Evolutionary conservation across 2,797 vertebrate species (phyloP).

Genomic region (Ptychobarbus kaznakovi): DNA sequence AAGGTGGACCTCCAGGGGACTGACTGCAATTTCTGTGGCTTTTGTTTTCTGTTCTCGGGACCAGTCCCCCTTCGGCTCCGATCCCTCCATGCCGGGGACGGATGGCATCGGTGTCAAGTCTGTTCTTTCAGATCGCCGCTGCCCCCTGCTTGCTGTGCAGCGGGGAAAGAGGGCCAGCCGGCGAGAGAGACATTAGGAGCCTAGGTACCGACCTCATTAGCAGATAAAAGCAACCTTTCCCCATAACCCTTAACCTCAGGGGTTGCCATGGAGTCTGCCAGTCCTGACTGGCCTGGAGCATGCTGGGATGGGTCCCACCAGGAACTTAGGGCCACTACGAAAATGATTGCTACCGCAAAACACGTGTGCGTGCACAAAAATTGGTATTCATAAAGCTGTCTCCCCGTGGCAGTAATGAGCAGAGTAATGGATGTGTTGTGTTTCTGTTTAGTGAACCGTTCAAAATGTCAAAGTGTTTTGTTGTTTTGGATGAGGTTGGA

Average conservation of each 20-base stretch:
- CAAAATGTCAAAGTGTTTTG: constrained; percentile 60
- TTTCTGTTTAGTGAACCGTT: constrained; percentile 62
- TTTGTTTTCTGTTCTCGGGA: constrained; percentile 68
- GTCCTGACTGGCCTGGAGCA: constrained; percentile 70
- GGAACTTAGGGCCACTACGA: constrained; percentile 66
- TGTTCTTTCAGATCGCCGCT: constrained; percentile 65
- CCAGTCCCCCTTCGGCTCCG: constrained; percentile 57
- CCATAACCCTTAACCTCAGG: constrained; percentile 72
- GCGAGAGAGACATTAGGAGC: constrained; percentile 70
- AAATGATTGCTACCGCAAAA: constrained; percentile 64
- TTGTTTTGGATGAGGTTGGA: constrained; percentile 57
- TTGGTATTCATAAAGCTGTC: constrained; percentile 57
- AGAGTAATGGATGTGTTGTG: constrained; percentile 59
- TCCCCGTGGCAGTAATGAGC: constrained; percentile 13
- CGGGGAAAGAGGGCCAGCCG: constrained; percentile 62
- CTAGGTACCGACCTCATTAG: constrained; percentile 83
- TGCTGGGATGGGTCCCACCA: constrained; percentile 72
- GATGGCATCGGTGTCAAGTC: constrained; percentile 76
- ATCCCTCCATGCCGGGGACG: constrained; percentile 64
- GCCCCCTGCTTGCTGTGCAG: constrained; percentile 46
- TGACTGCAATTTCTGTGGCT: constrained; percentile 62
- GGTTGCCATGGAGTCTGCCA: constrained; percentile 80
- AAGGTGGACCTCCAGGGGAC: constrained; percentile 72
- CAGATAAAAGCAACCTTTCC: constrained; percentile 85
- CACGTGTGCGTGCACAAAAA: constrained; percentile 51